Base-by-base conservation (phyloP, 2,797 vertebrate species). In the Coregonus sp. region DNA sequence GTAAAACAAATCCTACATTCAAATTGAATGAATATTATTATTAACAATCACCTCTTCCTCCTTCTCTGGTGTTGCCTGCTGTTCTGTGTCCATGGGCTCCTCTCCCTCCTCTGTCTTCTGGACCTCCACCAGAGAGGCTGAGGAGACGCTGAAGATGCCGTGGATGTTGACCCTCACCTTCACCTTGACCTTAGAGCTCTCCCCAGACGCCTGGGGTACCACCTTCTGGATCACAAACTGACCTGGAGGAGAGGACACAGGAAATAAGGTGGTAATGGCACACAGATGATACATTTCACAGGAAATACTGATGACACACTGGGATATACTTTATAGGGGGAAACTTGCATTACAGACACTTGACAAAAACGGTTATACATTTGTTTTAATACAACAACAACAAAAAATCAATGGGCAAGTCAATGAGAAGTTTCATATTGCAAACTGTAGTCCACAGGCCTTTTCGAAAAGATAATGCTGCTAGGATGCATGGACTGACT, bases 141-240 rank as follows among this genome's bases (percentile, higher is more conserved):
- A 96, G 5, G 98, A 97, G 47, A 99, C 96, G 14, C 98, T 98
- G 92, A 99, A 99, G 86, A 98, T 90, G 0, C 98, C 98, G 0
- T 99, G 98, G 69, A 99, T 91, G 2, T 98, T 99, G 25, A 99
- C 94, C 50, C 98, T 94, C 20, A 99, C 98, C 84, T 99, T 99
- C 67, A 99, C 98, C 84, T 98, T 99, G 75, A 99, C 95, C 88
- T 99, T 99, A 33, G 97, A 94, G 81, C 96, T 97, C 83, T 98
- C 97, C 12, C 97, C 97, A 67, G 97, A 96, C 1, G 93, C 92
- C 89, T 98, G 98, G 40, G 98, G 95, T 54, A 95, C 94, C 80
- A 99, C 97, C 73, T 98, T 99, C 91, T 97, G 95, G 87, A 99
- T 90, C 83, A 95, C 85, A 86, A 99, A 99, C 86, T 97, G 95